These are phyloP conservation scores for Petrophora chlorosata DNA, from an alignment of 2,888 invertebrate species.

Conservation along the genomic window DNA sequence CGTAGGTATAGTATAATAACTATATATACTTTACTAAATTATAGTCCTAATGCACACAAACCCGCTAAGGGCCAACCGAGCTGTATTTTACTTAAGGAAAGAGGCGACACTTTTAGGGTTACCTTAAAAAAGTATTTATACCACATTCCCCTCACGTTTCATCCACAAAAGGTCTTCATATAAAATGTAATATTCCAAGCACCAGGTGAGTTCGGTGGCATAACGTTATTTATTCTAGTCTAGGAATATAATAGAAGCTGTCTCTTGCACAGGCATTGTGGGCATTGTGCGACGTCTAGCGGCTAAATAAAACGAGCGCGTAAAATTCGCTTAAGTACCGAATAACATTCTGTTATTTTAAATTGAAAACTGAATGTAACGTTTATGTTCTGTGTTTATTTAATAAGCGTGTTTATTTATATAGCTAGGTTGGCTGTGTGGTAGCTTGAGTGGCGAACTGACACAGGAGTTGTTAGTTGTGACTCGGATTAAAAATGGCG, in stretches of 20 bases:
- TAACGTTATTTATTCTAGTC: constrained; percentile 31
- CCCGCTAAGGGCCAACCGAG: constrained; percentile 8
- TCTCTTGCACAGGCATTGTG: constrained; percentile 1
- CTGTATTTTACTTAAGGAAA: constrained; percentile 16
- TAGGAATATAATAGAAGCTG: constrained; percentile 24
- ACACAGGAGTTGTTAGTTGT: too few relatives aligned
- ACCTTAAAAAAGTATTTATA: constrained; percentile 22
- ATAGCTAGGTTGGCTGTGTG: too few relatives aligned
- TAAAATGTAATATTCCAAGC: constrained; percentile 28
- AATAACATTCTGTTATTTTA: too few relatives aligned
- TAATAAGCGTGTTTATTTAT: too few relatives aligned
- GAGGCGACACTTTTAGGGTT: constrained; percentile 13
- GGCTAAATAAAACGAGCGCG: background rate
- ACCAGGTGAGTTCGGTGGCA: constrained; percentile 25
- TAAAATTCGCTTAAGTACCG: too few relatives aligned
- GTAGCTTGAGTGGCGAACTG: too few relatives aligned
- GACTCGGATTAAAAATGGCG: too few relatives aligned
- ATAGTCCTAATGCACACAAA: constrained; percentile 1
- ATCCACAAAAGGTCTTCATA: constrained; percentile 24
- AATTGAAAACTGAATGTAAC: too few relatives aligned
- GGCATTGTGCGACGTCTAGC: background rate
- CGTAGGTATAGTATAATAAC: too few relatives aligned
- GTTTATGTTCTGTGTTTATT: too few relatives aligned
- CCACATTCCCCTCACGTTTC: constrained; percentile 23
- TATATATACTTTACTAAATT: too few relatives aligned